Evolutionary conservation across 2,888 invertebrate genomes (phyloP), one percentile per base, ranked within the genome.

Genomic region (Rhaphigaster nebulosa): DNA sequence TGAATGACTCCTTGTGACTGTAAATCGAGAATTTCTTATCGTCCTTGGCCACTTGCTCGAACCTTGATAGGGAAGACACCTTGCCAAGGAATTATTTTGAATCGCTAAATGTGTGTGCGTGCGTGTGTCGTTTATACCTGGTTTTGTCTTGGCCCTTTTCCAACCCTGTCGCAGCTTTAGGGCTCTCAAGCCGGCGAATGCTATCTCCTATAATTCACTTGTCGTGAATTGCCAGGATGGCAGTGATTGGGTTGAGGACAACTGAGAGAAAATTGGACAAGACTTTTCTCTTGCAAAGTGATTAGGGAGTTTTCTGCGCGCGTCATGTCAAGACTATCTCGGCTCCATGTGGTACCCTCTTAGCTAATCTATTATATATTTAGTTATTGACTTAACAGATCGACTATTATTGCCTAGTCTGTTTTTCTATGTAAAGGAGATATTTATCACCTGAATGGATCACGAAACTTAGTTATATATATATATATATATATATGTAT

Each of bases 81-180:
- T 38, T 80, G 80, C 80, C 80, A 80, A 80, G 41, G 80, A 45
- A 80, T 80, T 80, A 80, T 80, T 80, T 80, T 45, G 38, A 80
- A 80, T 80, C 80, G 8, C 41, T 41, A 26, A 45, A 3, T 80
- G 65, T 65, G 65, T 29, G 29, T 29, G 60, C 10, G 60, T n/a
- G 60, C 12, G 65, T 65, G 34, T n/a, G 70, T 76, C 76, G 23
- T 41, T 80, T 80, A 80, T 80, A 80, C 80, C 80, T 80, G 38
- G 38, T 45, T 45, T 80, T 41, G 26, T 80, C 80, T 45, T 80
- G 80, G 80, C 41, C 41, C 38, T 38, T 80, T 38, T 41, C 80
- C 80, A 80, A 80, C 10, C 45, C 45, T 45, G 10, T n/a, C n/a
- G n/a, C n/a, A 26, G 12, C 41, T 13, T 70, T 29, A 34, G 20